Percentiles rank a stretch among this genome's conserved stretches.
These are phyloP conservation scores for Rhynchotus rufescens DNA, from an alignment of 2,797 vertebrate species.

Conservation along the genomic window DNA sequence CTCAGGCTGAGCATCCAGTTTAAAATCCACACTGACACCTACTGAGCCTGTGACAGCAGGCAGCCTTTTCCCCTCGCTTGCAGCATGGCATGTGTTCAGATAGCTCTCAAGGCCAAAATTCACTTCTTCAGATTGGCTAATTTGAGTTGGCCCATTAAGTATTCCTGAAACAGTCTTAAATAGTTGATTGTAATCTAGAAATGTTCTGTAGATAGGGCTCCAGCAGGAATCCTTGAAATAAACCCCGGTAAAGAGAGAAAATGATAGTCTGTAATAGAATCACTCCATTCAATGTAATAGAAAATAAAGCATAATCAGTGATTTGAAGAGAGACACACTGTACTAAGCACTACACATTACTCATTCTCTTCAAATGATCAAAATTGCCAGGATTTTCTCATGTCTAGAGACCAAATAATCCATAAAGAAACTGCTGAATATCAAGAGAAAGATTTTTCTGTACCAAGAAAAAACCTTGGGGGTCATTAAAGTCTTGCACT, in stretches of 20 bases:
- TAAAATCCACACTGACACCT: slow-evolving; percentile 67
- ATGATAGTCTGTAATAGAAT: slow-evolving; percentile 50
- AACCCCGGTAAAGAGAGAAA: slow-evolving; percentile 22
- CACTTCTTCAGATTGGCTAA: slow-evolving; percentile 25
- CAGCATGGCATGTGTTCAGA: background rate
- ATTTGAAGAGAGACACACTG: slow-evolving; percentile 18
- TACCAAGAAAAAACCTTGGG: slow-evolving; percentile 57
- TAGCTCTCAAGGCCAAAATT: background rate
- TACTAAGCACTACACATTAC: slow-evolving; percentile 14
- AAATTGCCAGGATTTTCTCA: slow-evolving; percentile 58
- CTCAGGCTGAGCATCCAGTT: background rate
- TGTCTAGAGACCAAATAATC: slow-evolving; percentile 68
- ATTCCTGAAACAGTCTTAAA: slow-evolving; percentile 46
- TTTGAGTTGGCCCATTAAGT: slow-evolving; percentile 34
- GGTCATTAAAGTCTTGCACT: slow-evolving; percentile 42
- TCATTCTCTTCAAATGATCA: slow-evolving; percentile 50
- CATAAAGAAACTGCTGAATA: slow-evolving; percentile 74
- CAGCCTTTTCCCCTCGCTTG: slow-evolving; percentile 24
- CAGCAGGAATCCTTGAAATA: slow-evolving; percentile 44
- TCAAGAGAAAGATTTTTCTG: slow-evolving; percentile 70
- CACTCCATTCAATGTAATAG: slow-evolving; percentile 31
- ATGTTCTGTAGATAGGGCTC: slow-evolving; percentile 5
- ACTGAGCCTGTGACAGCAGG: slow-evolving; percentile 49
- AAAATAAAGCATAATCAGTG: slow-evolving; percentile 63
- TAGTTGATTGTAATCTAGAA: slow-evolving; percentile 43